Evolutionary conservation across 2,113 vertebrate species (phyloP).

Genomic region (Malurus elegans): DNA sequence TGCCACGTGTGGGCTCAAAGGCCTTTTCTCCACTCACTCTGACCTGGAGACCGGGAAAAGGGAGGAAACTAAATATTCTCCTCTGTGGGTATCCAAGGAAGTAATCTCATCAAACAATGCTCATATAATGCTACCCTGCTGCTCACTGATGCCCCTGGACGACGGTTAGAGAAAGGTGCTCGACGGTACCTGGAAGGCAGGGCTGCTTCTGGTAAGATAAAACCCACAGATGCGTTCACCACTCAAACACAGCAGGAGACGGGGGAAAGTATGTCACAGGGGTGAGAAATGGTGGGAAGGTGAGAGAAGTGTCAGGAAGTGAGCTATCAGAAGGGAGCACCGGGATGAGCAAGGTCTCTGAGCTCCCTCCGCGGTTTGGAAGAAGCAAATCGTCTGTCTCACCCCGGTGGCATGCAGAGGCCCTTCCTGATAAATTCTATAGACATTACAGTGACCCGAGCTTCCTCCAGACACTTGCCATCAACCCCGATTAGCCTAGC

Average conservation of each 20-base stretch:
- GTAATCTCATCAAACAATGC: neutral
- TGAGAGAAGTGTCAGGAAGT: accelerated
- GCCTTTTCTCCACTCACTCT: neutral
- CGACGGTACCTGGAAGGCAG: accelerated
- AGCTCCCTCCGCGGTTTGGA: neutral
- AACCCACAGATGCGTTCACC: accelerated
- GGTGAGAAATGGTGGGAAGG: neutral
- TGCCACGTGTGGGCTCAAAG: constrained; percentile 5
- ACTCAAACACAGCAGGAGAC: neutral
- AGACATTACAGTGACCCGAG: neutral
- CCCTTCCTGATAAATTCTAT: neutral
- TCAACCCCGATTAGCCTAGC: neutral
- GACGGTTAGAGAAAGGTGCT: neutral
- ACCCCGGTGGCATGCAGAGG: neutral
- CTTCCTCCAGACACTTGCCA: constrained; percentile 19
- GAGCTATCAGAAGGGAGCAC: neutral
- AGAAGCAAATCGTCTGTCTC: neutral
- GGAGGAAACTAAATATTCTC: neutral
- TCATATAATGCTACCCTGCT: neutral
- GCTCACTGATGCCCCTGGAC: neutral
- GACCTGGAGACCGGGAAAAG: neutral
- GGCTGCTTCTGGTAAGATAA: neutral
- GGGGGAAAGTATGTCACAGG: accelerated
- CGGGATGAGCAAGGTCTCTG: neutral
- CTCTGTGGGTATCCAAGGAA: neutral